A percentile compares a stretch with the other conserved stretches of the same genome.
These are phyloP conservation scores for Oxyscelio sp. DNA, from an alignment of 2,888 invertebrate species.

Conservation along the genomic window DNA sequence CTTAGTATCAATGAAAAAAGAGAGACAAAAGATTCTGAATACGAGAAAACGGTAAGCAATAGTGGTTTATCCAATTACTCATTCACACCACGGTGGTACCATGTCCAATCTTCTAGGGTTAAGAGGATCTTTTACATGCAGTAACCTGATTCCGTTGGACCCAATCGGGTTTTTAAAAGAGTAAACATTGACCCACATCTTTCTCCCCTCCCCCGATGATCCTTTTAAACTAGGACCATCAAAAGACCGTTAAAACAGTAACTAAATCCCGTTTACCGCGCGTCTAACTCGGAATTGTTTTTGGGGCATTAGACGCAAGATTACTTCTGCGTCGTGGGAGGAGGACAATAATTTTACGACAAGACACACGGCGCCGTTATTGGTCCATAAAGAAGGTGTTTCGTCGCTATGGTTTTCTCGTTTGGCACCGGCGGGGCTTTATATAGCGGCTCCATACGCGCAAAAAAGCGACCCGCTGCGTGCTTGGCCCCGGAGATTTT, in stretches of 20 bases:
- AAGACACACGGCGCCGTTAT: constrained; percentile 85
- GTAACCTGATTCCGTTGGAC: too few relatives aligned
- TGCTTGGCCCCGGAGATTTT: not conserved
- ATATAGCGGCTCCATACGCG: constrained; percentile 55
- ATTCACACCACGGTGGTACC: too few relatives aligned
- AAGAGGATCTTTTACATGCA: too few relatives aligned
- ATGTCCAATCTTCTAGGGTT: too few relatives aligned
- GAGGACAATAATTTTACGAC: constrained; percentile 86
- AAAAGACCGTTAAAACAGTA: constrained; percentile 36
- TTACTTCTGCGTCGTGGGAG: constrained; percentile 51
- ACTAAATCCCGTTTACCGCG: constrained; percentile 6
- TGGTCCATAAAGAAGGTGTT: constrained; percentile 85
- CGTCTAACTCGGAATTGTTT: constrained; percentile 45
- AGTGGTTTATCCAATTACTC: too few relatives aligned
- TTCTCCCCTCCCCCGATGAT: too few relatives aligned
- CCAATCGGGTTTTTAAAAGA: too few relatives aligned
- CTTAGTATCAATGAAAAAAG: too few relatives aligned
- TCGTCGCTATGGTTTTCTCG: constrained; percentile 72
- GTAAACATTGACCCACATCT: constrained; percentile 39
- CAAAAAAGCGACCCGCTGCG: not conserved
- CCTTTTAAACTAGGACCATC: constrained; percentile 3
- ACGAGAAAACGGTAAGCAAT: too few relatives aligned
- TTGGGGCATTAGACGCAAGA: constrained; percentile 38
- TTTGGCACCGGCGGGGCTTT: constrained; percentile 70
- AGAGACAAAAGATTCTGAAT: too few relatives aligned